Evolutionary conservation across 2,797 vertebrate genomes (phyloP).

Genomic region (Malacoraja senta): DNA sequence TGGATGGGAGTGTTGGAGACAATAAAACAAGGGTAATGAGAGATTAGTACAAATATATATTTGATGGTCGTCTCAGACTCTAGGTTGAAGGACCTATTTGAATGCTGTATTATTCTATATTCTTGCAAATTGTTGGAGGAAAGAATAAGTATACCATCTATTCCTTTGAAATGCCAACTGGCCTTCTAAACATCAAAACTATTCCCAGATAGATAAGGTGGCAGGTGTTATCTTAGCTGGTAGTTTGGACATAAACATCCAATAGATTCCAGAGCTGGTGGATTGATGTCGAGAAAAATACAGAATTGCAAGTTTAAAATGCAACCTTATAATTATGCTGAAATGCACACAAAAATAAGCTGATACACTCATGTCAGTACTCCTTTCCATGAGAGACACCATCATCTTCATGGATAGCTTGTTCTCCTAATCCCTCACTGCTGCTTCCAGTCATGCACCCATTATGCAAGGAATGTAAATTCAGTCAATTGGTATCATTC

Average conservation of each 20-base stretch:
- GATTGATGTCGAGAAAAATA: background rate
- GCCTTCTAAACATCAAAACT: background rate
- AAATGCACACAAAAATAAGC: background rate
- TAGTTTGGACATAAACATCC: background rate
- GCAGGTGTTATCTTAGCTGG: background rate
- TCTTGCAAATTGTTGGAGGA: background rate
- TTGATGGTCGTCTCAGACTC: too few relatives aligned
- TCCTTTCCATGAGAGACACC: background rate
- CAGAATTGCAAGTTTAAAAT: background rate
- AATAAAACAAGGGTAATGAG: too few relatives aligned
- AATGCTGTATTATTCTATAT: background rate
- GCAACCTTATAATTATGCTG: background rate
- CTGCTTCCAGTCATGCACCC: background rate
- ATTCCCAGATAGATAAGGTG: background rate
- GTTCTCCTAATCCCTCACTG: background rate
- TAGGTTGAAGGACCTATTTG: too few relatives aligned
- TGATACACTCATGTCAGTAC: background rate
- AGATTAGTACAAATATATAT: too few relatives aligned
- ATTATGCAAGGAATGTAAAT: background rate
- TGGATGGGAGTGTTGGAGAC: too few relatives aligned
- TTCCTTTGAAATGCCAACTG: background rate
- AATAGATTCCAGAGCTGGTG: background rate
- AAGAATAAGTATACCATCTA: background rate
- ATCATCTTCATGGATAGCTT: background rate
- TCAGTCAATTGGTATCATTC: background rate